Conservation (phyloP, 2,797 vertebrate genomes). For the Chiloscyllium punctatum region DNA sequence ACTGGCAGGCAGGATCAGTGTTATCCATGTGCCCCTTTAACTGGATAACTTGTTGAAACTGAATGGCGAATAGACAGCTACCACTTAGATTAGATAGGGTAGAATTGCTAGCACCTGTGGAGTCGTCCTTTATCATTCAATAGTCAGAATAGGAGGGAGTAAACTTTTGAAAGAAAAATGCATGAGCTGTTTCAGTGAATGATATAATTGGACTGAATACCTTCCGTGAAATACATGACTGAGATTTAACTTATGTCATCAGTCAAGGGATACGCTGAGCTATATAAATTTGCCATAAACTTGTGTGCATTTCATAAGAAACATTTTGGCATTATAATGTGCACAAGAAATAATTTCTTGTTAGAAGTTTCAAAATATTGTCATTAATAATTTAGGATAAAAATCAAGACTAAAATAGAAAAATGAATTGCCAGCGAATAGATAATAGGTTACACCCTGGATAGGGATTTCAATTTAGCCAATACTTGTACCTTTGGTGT, state of each 20-base stretch:
- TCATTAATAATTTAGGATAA: neutral
- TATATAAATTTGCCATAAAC: neutral
- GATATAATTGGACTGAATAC: constrained; percentile 7
- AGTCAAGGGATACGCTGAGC: neutral
- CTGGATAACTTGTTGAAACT: neutral
- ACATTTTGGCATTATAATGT: constrained; percentile 3
- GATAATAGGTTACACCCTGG: neutral
- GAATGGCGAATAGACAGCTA: neutral
- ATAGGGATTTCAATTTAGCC: neutral
- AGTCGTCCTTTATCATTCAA: neutral
- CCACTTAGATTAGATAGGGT: neutral
- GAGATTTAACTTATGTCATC: neutral
- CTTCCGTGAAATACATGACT: neutral
- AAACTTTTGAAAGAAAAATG: neutral
- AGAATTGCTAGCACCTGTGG: neutral
- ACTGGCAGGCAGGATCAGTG: neutral
- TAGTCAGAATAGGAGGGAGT: neutral
- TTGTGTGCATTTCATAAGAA: neutral
- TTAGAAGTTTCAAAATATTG: neutral
- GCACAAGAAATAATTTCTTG: neutral
- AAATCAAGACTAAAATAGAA: neutral
- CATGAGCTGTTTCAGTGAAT: neutral
- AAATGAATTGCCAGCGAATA: constrained; percentile 9
- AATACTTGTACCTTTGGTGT: neutral
- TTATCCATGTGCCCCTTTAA: neutral